Conservation (phyloP, 2,113 vertebrate genomes). For the Xenopus laevis region DNA sequence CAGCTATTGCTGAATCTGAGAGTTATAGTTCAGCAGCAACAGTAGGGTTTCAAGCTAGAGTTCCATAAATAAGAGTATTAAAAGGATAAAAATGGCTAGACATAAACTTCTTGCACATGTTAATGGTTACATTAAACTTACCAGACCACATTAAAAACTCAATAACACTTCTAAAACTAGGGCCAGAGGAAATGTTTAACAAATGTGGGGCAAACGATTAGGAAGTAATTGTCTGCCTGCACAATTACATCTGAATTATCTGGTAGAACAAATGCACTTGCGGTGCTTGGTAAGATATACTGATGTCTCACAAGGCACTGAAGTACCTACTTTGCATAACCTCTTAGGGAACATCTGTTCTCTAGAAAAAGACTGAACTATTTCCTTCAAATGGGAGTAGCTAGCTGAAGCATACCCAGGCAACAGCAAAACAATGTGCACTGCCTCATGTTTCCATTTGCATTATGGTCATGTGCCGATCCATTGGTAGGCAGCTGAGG, state of each 20-base stretch:
- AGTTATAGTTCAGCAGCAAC: too few relatives aligned
- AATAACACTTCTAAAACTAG: too few relatives aligned
- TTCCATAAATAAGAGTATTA: too few relatives aligned
- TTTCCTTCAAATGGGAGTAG: slow-evolving; percentile 6
- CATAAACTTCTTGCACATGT: too few relatives aligned
- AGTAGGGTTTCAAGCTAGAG: too few relatives aligned
- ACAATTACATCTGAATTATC: not conserved
- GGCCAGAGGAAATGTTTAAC: not conserved
- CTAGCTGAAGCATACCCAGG: slow-evolving; percentile 6
- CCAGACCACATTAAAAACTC: too few relatives aligned
- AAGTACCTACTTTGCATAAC: not conserved
- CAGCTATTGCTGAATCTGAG: too few relatives aligned
- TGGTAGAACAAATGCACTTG: not conserved
- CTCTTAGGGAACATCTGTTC: slow-evolving; percentile 12
- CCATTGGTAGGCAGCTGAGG: slow-evolving; percentile 6
- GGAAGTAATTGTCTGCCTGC: not conserved
- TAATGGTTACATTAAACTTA: too few relatives aligned
- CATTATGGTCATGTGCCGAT: slow-evolving; percentile 20
- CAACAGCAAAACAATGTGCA: slow-evolving; percentile 10
- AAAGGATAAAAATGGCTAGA: too few relatives aligned
- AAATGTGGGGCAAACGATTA: not conserved
- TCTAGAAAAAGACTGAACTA: slow-evolving; percentile 14
- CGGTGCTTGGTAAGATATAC: not conserved
- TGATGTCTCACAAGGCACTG: not conserved
- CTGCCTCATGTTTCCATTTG: slow-evolving; percentile 18